Percentiles rank a stretch among this genome's conserved stretches.
These are phyloP conservation scores for Pogonocherus hispidulus DNA, from an alignment of 2,888 invertebrate species.

Conservation along the genomic window DNA sequence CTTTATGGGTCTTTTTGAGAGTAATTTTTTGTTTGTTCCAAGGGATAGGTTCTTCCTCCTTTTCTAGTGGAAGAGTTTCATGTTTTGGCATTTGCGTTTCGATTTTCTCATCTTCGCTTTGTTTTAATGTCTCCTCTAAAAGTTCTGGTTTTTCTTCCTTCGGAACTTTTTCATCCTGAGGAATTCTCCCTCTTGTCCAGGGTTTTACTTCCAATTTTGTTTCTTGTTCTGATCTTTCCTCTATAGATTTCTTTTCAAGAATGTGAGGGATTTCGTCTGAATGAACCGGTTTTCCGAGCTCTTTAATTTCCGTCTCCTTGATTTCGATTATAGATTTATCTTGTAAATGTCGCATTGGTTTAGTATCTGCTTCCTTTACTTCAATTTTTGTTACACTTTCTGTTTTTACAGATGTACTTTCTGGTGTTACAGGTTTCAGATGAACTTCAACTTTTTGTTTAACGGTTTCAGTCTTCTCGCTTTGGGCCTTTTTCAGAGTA, in stretches of 20 bases:
- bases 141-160: conserved; percentile 18
- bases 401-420: conserved; percentile 66
- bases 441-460: conserved; percentile 32
- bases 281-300: neutral
- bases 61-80: conserved; percentile 60
- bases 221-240: neutral
- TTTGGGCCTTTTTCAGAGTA: conserved; percentile 36
- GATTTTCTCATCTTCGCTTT: conserved; percentile 19
- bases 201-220: neutral
- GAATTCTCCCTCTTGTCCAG: neutral
- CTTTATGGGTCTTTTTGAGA: conserved; percentile 67
- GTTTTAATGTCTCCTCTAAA: conserved; percentile 17
- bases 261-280: neutral
- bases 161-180: neutral
- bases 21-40: conserved; percentile 76
- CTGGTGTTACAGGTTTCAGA: conserved; percentile 46
- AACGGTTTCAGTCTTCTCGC: conserved; percentile 55
- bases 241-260: neutral
- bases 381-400: conserved; percentile 44
- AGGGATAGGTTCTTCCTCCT: conserved; percentile 63
- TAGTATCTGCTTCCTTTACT: conserved; percentile 70
- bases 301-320: neutral
- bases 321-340: neutral
- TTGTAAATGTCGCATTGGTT: neutral
- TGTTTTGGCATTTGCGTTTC: conserved; percentile 26